phyloP scores from a whole-genome alignment of 2,797 vertebrate species.

The Pseudopleuronectes americanus region DNA sequence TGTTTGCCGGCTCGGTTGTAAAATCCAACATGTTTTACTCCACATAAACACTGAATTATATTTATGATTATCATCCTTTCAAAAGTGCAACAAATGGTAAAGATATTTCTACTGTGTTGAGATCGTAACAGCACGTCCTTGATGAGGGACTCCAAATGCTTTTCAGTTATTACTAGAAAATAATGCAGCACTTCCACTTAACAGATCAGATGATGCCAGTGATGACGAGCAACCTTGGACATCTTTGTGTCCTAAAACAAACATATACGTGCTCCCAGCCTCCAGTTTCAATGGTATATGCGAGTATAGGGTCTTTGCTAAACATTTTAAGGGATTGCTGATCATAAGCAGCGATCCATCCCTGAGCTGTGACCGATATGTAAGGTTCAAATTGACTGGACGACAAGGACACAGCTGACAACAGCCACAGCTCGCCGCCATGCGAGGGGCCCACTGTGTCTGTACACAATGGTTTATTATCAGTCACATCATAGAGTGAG shows the following conservation, averaged over 20 bases:
- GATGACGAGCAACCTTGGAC: slow-evolving; percentile 32
- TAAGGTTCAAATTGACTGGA: slow-evolving; percentile 61
- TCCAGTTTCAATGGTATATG: slow-evolving; percentile 40
- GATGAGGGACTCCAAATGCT: slow-evolving; percentile 15
- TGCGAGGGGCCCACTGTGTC: slow-evolving; percentile 1
- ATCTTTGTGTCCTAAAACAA: slow-evolving; percentile 26
- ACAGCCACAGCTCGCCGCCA: slow-evolving; percentile 8
- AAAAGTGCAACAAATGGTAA: slow-evolving; percentile 2
- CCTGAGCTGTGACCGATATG: slow-evolving; percentile 55
- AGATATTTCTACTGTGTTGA: slow-evolving; percentile 1
- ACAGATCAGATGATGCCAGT: slow-evolving; percentile 13
- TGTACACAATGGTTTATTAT: slow-evolving; percentile 5
- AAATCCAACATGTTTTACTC: slow-evolving; percentile 20
- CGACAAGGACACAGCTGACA: slow-evolving; percentile 58
- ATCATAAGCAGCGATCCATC: slow-evolving; percentile 62
- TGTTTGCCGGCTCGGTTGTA: slow-evolving; percentile 34
- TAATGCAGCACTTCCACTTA: slow-evolving; percentile 33
- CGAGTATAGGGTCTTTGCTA: slow-evolving; percentile 12
- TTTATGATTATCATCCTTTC: neutral
- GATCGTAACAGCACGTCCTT: slow-evolving; percentile 29
- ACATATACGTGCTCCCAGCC: slow-evolving; percentile 20
- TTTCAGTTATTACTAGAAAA: slow-evolving; percentile 30
- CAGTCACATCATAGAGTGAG: neutral
- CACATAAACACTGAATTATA: neutral
- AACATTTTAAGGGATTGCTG: slow-evolving; percentile 64